Conservation (phyloP, 2,888 invertebrate species). For the Scotopteryx bipunctaria region DNA sequence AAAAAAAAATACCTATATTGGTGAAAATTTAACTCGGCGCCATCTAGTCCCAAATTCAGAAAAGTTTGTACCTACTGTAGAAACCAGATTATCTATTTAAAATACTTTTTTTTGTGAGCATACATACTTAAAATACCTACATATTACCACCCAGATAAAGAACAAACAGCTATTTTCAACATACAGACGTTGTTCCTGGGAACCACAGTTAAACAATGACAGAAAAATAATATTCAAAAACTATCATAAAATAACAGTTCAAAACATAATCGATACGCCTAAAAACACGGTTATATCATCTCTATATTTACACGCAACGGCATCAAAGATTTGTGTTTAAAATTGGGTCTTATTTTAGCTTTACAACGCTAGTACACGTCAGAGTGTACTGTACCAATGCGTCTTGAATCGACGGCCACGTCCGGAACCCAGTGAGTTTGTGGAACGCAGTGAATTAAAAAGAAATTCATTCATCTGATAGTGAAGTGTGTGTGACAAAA, state of each 20-base stretch:
- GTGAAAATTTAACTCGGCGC: too few relatives aligned
- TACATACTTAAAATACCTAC: too few relatives aligned
- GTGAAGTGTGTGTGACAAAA: constrained; percentile 49
- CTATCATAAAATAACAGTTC: not conserved
- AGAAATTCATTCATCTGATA: constrained; percentile 7
- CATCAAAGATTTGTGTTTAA: constrained; percentile 82
- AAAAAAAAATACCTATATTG: too few relatives aligned
- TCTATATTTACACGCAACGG: constrained; percentile 60
- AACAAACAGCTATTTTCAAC: too few relatives aligned
- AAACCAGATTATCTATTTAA: too few relatives aligned
- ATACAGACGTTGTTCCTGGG: too few relatives aligned
- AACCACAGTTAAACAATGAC: too few relatives aligned
- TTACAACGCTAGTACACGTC: constrained; percentile 81
- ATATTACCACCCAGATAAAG: too few relatives aligned
- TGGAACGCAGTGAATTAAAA: constrained; percentile 36
- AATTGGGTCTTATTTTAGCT: constrained; percentile 85
- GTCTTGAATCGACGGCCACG: constrained; percentile 76
- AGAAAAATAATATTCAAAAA: too few relatives aligned
- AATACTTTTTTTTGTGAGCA: too few relatives aligned
- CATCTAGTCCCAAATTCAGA: too few relatives aligned
- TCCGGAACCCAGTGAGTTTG: constrained; percentile 39
- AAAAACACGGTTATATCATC: constrained; percentile 55
- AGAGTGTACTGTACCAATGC: constrained; percentile 75
- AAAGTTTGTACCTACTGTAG: too few relatives aligned
- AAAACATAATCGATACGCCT: constrained; percentile 9